Evolutionary conservation across 2,888 invertebrate species (phyloP), one percentile per base, ranked within the genome.

Genomic region (Rhimphoctona megacephalus): DNA sequence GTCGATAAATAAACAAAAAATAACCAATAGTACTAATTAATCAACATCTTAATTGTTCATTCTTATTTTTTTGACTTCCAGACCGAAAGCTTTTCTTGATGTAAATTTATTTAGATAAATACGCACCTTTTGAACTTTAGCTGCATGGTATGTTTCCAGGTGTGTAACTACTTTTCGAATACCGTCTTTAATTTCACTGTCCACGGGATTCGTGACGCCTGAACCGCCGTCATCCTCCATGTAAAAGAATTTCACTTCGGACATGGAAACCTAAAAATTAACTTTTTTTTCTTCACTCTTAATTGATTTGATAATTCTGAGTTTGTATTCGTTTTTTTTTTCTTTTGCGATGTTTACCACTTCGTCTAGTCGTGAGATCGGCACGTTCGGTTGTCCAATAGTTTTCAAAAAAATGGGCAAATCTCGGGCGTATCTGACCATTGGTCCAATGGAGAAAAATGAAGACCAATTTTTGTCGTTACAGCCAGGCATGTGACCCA

Each of bases 361-460:
- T 88, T 95, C 94, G 74, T 95, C 94, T 11, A 96, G 91, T 57
- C 94, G 94, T 54, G 96, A 90, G 67, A 93, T 94, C 2, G 94
- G 94, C 6, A 95, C 94, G 39, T 95, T 94, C 0, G 95, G 95
- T 90, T 96, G 96, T 36, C 95, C 95, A 91, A 98, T 95, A 30
- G 97, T 96, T 92, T 96, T 97, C 57, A 98, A 95, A 88, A 98
- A 95, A 0, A 98, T 95, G 0, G 96, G 95, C 85, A 99, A 94
- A 94, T 99, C 99, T 89, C 96, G 96, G 14, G 98, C 97, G 92
- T 98, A 98, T 85, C 99, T 96, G 54, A 97, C 96, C 96, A 99
- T 96, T 0, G 99, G 98, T 1, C 98, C 99, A 61, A 98, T 95
- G 36, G 97, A 96, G 79, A 98, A 97, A 92, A 97, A 97, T 80